Base-by-base conservation (phyloP, 2,797 vertebrate species). In the Phrynocephalus forsythii region DNA sequence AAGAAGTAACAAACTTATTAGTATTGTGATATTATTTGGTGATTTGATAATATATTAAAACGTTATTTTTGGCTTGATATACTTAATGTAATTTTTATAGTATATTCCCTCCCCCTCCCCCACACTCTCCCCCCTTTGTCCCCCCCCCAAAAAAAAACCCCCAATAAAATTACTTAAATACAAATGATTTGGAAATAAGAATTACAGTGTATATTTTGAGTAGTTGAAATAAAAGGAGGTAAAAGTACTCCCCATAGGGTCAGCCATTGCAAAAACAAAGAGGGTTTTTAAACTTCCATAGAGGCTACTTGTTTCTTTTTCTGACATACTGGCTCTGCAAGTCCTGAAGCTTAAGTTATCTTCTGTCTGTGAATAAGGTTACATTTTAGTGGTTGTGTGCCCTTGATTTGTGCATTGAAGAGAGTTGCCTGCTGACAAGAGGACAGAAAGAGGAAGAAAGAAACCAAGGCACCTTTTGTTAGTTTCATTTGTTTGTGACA, bases 401-500 rank as follows among this genome's bases (percentile, higher is more conserved):
- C 83, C 30, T 9, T 28, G 15, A 87, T 86, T 0, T 50, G 7
- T 87, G 71, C 44, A 38, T 82, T 15, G 63, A 63, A 44, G 38
- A 44, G 38, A 44, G 33, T 77, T 90, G 8, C 56, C 30, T 69
- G 91, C 81, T 0, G 2, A 81, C 86, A 81, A 0, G 0, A 11
- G 67, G 50, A 71, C 71, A 2, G 22, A 89, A 86, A 3, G 28
- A 60, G 15, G 56, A 60, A 60, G 15, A 60, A 60, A 1, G 6
- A 82, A 80, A 1, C 77, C 80, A 33, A 1, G 85, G 77, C 28
- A 1, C 69, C 38, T 24, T 38, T 84, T 73, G 3, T n/a, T 79
- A 86, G 5, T n/a, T 91, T 24, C 79, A 9, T 24, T 33, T 86
- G 30, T 28, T 72, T 79, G 67, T 52, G 73, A 89, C 85, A 69